Base-by-base conservation (phyloP, 2,113 vertebrate species). In the Synodontis membranacea region DNA sequence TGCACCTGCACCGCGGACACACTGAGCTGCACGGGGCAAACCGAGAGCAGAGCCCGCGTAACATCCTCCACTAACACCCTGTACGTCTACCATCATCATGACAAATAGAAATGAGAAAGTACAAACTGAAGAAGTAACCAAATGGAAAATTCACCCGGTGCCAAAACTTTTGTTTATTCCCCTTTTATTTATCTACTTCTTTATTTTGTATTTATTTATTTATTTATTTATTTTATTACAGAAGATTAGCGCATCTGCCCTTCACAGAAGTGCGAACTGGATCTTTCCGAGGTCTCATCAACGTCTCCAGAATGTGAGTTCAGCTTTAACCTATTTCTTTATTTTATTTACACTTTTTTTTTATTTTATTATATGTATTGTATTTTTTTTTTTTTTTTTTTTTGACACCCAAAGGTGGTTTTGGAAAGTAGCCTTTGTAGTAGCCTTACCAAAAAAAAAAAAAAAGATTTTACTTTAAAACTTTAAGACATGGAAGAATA, bases 271-370 rank as follows among this genome's bases (percentile, higher is more conserved):
- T 98, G 62, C 94, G 95, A 82, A 94, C 94, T 84, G 92, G 95
- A 0, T 95, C 96, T 19, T 98, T 98, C 93, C 96, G 92, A 91
- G 95, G 96, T 89, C 95, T 98, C 87, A 92, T 92, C 91, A 96
- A 96, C 92, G 91, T 96, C 66, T 90, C 95, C 75, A 93, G 93
- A 89, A 98, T 98, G 96, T 97, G 94, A 97, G 97, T 96, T 88
- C 39, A 3, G 23, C 15, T 34, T 84, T 34, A 84, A 72, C 25
- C 7, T 58, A 17, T 50, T 46, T 17, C 34, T 0, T 60, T 37
- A 39, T 58, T 21, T 66, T 46, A 54, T 9, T 62, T 17, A 80
- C 11, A n/a, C n/a, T n/a, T 44, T 39, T 12, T 1, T 25, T 46
- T 46, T 42, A 75, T 14, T 48, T 31, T 50, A 50, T 7, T n/a